Evolutionary conservation across 2,888 invertebrate genomes (phyloP).

Genomic region (Acrobasis consociella): DNA sequence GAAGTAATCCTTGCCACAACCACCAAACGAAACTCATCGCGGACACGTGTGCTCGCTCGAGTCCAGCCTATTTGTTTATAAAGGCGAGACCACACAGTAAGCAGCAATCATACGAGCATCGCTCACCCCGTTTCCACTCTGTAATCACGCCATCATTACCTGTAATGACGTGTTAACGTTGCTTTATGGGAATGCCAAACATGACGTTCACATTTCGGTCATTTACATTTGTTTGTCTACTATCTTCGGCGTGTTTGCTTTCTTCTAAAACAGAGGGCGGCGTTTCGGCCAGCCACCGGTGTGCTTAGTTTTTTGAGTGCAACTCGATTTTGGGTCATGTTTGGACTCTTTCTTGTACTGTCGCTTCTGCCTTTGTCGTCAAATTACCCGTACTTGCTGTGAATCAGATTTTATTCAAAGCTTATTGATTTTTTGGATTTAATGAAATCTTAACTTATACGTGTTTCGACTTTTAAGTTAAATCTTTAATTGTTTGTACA

Average conservation of each 20-base stretch:
- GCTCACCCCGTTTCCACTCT: slow-evolving; percentile 68
- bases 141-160: slow-evolving; percentile 82
- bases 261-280: slow-evolving; percentile 81
- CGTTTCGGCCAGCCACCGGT: slow-evolving; percentile 71
- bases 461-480: not conserved
- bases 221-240: slow-evolving; percentile 82
- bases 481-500: not conserved
- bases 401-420: not conserved
- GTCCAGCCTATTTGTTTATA: slow-evolving; percentile 62
- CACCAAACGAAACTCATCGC: slow-evolving; percentile 19
- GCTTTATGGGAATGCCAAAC: slow-evolving; percentile 83
- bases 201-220: slow-evolving; percentile 82
- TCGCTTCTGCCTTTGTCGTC: slow-evolving; percentile 50
- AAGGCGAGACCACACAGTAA: slow-evolving; percentile 78
- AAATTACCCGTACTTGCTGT: slow-evolving; percentile 33
- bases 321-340: slow-evolving; percentile 66
- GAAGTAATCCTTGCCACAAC: slow-evolving; percentile 25
- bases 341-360: slow-evolving; percentile 51
- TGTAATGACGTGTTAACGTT: slow-evolving; percentile 83
- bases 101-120: slow-evolving; percentile 72
- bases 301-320: slow-evolving; percentile 68
- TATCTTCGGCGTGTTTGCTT: slow-evolving; percentile 76
- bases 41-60: slow-evolving; percentile 62
- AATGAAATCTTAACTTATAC: too few relatives aligned
- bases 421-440: too few relatives aligned